Conservation (phyloP, 2,113 vertebrate species). For the Hydrochoerus hydrochaeris region DNA sequence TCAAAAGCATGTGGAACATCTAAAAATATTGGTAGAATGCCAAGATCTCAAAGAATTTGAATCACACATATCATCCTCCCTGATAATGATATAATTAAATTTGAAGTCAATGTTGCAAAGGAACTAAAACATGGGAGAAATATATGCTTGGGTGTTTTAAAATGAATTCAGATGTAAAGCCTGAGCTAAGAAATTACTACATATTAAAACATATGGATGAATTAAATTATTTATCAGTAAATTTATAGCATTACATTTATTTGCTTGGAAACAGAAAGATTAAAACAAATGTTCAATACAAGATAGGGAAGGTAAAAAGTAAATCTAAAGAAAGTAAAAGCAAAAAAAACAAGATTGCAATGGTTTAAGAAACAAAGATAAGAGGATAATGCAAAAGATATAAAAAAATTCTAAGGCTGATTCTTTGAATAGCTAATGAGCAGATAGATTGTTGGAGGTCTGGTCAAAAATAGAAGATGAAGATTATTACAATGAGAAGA, state of each 20-base stretch:
- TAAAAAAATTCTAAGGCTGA: not conserved
- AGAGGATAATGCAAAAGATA: not conserved
- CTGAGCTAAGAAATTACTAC: conserved; percentile 20
- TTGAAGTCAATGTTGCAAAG: conserved; percentile 5
- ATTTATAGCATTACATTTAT: conserved; percentile 28
- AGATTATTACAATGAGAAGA: not conserved
- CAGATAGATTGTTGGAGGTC: not conserved
- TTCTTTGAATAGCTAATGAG: not conserved
- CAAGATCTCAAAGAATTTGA: conserved; percentile 35
- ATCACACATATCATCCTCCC: not conserved
- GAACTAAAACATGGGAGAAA: not conserved
- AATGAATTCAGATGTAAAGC: conserved; percentile 30
- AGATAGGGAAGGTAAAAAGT: not conserved
- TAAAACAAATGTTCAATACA: not conserved
- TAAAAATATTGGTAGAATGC: conserved; percentile 22
- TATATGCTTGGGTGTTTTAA: not conserved
- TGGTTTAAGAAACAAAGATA: conserved; percentile 2
- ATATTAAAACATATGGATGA: conserved; percentile 29
- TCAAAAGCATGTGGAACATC: not conserved
- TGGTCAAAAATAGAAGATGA: not conserved
- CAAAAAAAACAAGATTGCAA: not conserved
- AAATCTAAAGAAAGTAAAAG: not conserved
- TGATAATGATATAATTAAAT: conserved; percentile 29
- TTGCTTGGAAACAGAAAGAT: conserved; percentile 11
- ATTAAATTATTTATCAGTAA: conserved; percentile 4